Evolutionary conservation across 2,113 vertebrate species (phyloP), one percentile per base, ranked within the genome.

Genomic region (Sterna hirundo): DNA sequence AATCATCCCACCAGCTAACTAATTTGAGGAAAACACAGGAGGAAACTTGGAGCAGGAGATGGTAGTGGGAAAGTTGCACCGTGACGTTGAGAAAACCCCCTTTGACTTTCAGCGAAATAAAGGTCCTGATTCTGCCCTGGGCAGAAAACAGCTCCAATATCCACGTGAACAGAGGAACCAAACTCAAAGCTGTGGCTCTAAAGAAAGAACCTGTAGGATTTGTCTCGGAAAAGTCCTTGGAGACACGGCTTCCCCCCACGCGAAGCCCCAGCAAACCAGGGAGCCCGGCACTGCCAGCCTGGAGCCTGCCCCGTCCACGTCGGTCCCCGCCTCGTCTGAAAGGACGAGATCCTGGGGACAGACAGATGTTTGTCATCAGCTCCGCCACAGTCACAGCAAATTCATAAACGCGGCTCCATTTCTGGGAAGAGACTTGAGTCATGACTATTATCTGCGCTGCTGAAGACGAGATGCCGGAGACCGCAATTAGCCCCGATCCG

Each of bases 401-500:
- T 30, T 47, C 72, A 46, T 13, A 30, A 5, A 34, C 0, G 13
- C 2, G 3, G 60, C 7, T 62, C 18, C 3, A 0, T 8, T 91
- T 27, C 52, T 38, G 58, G 54, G 66, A 36, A 32, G 57, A 30
- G 65, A 11, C 8, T 34, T 13, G 26, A 7, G 40, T 52, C 51
- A 2, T 2, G 42, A 7, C 13, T 17, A 2, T 5, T 29, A 10
- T 51, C 81, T 30, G 72, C 2, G 5, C 44, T 49, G 46, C 49
- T 34, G 2, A 34, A 32, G 54, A 36, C 1, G 47, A 80, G 49
- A 4, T 1, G 38, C 0, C 14, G 49, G 18, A 76, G 47, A 30
- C 3, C 1, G 5, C 34, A 29, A 2, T 17, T 10, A 15, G 18
- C 42, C 60, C 60, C 0, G 0, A 11, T 4, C 18, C 9, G 1